These are phyloP conservation scores for Erethizon dorsatum DNA, from an alignment of 2,797 vertebrate species.

Conservation along the genomic window DNA sequence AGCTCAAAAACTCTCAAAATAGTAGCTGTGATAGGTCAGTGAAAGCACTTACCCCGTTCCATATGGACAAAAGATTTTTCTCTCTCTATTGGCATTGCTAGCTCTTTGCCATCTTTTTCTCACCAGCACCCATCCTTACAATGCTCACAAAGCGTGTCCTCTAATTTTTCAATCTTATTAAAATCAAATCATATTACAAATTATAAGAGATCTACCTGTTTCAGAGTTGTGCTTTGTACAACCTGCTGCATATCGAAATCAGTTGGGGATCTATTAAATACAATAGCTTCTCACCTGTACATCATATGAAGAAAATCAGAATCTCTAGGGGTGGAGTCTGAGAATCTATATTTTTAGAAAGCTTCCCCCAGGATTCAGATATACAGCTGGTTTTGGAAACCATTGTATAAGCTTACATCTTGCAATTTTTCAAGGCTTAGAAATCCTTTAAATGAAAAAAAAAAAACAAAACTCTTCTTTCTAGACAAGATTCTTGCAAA, in stretches of 20 bases:
- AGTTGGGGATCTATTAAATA: not conserved
- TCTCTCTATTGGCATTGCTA: not conserved
- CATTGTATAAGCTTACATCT: not conserved
- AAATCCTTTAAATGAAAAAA: conserved; percentile 27
- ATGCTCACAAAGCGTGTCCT: not conserved
- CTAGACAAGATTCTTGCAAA: conserved; percentile 40
- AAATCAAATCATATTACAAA: conserved; percentile 1
- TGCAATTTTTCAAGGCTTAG: not conserved
- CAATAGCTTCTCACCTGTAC: not conserved
- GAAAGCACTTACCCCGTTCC: not conserved
- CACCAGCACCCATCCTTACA: not conserved
- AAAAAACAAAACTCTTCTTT: not conserved
- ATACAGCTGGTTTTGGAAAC: conserved; percentile 16
- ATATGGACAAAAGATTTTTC: not conserved
- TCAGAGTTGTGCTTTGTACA: not conserved
- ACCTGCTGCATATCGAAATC: not conserved
- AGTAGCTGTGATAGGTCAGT: not conserved
- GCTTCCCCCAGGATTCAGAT: not conserved
- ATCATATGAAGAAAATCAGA: not conserved
- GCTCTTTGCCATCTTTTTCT: not conserved
- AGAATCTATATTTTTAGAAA: conserved; percentile 22
- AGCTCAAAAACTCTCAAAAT: not conserved
- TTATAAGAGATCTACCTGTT: not conserved
- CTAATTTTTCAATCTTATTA: not conserved
- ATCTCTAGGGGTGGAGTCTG: not conserved